Percentiles rank a stretch among this genome's conserved stretches.
Conservation (phyloP, 2,113 vertebrate species). For the Otis tarda region DNA sequence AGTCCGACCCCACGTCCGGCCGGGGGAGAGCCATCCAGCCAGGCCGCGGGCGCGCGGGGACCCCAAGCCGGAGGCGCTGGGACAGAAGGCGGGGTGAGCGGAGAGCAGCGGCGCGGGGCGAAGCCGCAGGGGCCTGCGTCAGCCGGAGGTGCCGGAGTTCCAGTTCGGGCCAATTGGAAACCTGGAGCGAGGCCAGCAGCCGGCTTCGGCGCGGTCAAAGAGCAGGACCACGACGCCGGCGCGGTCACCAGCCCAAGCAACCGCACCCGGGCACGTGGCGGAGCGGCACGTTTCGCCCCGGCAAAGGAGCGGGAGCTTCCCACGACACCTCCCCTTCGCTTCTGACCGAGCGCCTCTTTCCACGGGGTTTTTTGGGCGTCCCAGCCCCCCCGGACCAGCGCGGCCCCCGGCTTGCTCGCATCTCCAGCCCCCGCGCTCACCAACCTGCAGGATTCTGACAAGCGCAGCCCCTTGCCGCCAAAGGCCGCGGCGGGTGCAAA, state of each 20-base stretch:
- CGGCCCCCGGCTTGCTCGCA: neutral
- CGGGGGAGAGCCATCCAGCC: neutral
- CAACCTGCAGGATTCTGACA: neutral
- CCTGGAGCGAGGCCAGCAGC: accelerated
- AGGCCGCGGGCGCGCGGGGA: accelerated
- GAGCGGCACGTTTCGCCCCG: neutral
- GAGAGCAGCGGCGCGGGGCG: neutral
- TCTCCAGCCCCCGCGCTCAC: accelerated
- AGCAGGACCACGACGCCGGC: neutral
- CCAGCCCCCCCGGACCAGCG: accelerated
- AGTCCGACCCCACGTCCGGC: neutral
- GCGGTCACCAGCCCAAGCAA: neutral
- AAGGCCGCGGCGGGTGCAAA: neutral
- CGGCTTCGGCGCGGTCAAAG: neutral
- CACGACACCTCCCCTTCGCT: accelerated
- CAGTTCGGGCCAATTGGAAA: neutral
- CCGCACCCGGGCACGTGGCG: neutral
- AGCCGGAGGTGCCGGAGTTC: neutral
- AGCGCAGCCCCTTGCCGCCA: neutral
- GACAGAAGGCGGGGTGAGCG: neutral
- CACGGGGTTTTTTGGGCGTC: accelerated
- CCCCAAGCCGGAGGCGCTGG: neutral
- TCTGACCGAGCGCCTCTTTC: neutral
- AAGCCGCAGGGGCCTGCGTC: too few species aligned
- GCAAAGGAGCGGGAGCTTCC: neutral